A percentile compares a stretch with the other conserved stretches of the same genome.
phyloP scores from a whole-genome alignment of 1,140 invertebrate species.

The Paraescarpia echinospica region DNA sequence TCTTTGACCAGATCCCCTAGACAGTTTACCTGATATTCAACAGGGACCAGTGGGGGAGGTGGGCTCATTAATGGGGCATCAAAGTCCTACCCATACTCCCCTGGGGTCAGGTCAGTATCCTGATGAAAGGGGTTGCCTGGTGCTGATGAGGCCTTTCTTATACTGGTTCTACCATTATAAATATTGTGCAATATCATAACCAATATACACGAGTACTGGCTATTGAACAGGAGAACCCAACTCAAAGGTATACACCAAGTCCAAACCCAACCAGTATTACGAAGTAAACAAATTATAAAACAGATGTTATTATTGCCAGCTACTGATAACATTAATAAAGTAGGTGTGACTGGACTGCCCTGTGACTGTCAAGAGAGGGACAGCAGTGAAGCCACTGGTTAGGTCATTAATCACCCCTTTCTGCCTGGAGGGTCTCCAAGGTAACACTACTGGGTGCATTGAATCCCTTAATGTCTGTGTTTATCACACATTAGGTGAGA shows the following conservation, averaged over 20 bases:
- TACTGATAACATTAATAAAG: neutral
- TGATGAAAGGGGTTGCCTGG: neutral
- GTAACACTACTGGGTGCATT: neutral
- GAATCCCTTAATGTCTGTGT: neutral
- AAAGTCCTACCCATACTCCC: neutral
- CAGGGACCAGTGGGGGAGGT: neutral
- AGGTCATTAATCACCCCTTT: neutral
- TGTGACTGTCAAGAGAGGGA: neutral
- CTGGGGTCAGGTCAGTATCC: neutral
- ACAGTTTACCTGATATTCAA: neutral
- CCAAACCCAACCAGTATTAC: neutral
- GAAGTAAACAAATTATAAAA: neutral
- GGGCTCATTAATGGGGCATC: neutral
- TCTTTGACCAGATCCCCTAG: neutral
- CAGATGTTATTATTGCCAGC: neutral
- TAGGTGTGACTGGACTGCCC: neutral
- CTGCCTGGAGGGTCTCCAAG: neutral
- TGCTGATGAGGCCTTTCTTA: neutral
- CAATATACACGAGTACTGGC: neutral
- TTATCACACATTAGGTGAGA: neutral
- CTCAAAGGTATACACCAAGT: neutral
- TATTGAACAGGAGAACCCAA: too few relatives aligned
- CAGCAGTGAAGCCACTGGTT: neutral
- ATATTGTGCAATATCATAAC: neutral
- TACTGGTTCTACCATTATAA: neutral